These are phyloP conservation scores for Melanocharis versteri DNA, from an alignment of 2,113 vertebrate genomes.

Conservation along the genomic window DNA sequence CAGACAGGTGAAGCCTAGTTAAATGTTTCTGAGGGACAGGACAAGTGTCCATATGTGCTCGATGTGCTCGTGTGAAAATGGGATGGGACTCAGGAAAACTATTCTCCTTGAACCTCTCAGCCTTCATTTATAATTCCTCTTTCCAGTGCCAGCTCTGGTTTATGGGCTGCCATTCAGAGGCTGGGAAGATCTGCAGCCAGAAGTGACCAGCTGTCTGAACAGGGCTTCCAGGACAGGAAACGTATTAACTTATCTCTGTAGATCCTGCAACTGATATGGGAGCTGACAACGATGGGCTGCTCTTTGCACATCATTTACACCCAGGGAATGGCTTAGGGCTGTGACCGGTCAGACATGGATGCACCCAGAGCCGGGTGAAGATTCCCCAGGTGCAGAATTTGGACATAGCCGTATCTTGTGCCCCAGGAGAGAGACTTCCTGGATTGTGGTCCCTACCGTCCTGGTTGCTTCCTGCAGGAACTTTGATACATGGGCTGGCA, in stretches of 20 bases:
- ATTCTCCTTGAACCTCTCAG: conserved; percentile 69
- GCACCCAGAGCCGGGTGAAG: not conserved
- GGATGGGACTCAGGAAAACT: conserved; percentile 50
- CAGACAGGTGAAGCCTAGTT: not conserved
- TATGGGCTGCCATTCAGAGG: conserved; percentile 17
- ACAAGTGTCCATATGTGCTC: not conserved
- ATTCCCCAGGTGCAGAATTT: not conserved
- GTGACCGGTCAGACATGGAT: not conserved
- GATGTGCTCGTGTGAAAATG: not conserved
- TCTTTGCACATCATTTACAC: not conserved
- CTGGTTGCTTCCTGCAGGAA: not conserved
- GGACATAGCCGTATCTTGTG: not conserved
- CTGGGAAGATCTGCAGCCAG: not conserved
- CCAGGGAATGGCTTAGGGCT: not conserved
- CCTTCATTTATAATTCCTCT: conserved; percentile 74
- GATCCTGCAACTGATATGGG: not conserved
- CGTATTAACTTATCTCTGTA: not conserved
- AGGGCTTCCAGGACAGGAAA: not conserved
- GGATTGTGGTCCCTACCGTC: not conserved
- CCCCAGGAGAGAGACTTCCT: not conserved
- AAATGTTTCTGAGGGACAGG: not conserved
- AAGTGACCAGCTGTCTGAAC: not conserved
- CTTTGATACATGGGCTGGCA: not conserved
- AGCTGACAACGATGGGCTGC: not conserved
- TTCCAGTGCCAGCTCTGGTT: conserved; percentile 52